phyloP scores from a whole-genome alignment of 2,113 vertebrate species.

The Chloropsis hardwickii region DNA sequence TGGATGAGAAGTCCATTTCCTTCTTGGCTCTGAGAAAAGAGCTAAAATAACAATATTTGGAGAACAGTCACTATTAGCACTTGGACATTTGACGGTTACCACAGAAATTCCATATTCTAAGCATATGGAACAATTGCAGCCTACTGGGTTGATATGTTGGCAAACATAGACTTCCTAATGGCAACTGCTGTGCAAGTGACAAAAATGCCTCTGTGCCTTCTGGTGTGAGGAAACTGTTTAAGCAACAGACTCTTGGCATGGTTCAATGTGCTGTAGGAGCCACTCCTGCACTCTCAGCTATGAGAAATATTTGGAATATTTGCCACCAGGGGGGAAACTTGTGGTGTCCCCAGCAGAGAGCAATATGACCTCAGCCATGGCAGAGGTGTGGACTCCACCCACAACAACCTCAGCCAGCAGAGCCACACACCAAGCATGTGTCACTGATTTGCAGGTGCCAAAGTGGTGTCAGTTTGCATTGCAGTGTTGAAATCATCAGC shows the following conservation, averaged over 20 bases:
- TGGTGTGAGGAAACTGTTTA: constrained; percentile 46
- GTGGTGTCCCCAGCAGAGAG: not conserved
- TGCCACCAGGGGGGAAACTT: not conserved
- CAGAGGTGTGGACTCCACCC: not conserved
- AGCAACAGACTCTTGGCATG: constrained; percentile 33
- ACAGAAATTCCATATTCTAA: constrained; percentile 50
- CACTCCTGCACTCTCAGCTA: not conserved
- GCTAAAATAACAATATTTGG: not conserved
- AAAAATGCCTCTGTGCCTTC: constrained; percentile 57
- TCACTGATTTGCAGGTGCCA: not conserved
- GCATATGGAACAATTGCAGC: constrained; percentile 54
- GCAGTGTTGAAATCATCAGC: not conserved
- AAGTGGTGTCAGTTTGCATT: not conserved
- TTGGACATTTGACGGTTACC: constrained; percentile 27
- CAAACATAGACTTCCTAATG: constrained; percentile 58
- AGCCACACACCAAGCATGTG: not conserved
- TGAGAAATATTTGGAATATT: not conserved
- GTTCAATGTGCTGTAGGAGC: not conserved
- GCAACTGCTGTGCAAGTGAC: constrained; percentile 54
- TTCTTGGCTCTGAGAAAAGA: not conserved
- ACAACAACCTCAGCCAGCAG: rapidly evolving
- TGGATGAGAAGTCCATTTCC: not conserved
- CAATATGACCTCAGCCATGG: not conserved
- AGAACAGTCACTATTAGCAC: not conserved
- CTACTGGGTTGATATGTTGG: constrained; percentile 56